Percentiles rank a stretch among this genome's conserved stretches.
Conservation (phyloP, 1,140 invertebrate species). For the Lordiphosa collinella region DNA sequence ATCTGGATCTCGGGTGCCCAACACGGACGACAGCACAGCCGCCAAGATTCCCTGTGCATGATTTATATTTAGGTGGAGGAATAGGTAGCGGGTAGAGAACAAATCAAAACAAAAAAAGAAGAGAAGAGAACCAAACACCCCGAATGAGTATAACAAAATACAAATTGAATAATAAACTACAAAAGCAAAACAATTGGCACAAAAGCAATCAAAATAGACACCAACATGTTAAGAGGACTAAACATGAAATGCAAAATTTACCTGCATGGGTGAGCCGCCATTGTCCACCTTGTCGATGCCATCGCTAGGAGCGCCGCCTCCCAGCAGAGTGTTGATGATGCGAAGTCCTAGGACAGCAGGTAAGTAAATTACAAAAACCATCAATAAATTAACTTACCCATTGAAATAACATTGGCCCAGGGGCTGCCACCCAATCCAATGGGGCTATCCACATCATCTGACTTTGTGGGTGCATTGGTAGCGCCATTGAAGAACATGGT, state of each 20-base stretch:
- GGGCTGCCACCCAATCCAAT: constrained; percentile 85
- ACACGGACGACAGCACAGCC: constrained; percentile 91
- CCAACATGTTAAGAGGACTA: constrained; percentile 24
- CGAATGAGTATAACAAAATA: constrained; percentile 39
- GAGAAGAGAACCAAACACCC: constrained; percentile 52
- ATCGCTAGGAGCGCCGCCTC: constrained; percentile 86
- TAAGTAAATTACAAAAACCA: background rate
- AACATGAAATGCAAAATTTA: constrained; percentile 78
- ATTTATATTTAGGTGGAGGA: constrained; percentile 46
- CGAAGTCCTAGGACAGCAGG: constrained; percentile 83
- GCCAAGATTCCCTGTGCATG: constrained; percentile 89
- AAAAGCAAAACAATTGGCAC: constrained; percentile 53
- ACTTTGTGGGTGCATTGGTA: constrained; percentile 87
- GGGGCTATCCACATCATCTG: constrained; percentile 86
- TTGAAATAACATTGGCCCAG: constrained; percentile 91
- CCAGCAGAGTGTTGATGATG: constrained; percentile 90
- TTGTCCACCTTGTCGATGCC: constrained; percentile 94
- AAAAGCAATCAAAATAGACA: constrained; percentile 46
- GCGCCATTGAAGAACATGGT: constrained; percentile 90
- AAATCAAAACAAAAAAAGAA: constrained; percentile 36
- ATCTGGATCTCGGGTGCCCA: constrained; percentile 92
- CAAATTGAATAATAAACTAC: constrained; percentile 20
- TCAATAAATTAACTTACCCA: constrained; percentile 79
- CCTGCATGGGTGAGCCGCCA: constrained; percentile 90
- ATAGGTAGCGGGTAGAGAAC: constrained; percentile 9